Evolutionary conservation across 2,888 invertebrate species (phyloP).

Genomic region (Catocala sponsa): DNA sequence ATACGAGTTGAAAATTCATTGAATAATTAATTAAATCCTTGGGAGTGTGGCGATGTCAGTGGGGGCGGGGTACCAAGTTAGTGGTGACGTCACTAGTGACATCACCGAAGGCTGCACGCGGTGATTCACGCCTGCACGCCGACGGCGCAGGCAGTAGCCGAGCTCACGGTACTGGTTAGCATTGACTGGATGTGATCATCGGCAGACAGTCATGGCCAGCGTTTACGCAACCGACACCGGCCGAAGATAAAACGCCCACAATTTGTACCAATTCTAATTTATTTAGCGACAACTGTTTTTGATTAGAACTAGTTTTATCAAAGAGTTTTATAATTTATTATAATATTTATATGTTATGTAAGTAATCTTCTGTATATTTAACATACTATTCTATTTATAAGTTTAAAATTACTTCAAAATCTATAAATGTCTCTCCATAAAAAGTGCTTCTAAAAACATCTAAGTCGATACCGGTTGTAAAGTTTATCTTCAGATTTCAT

Average conservation of each 20-base stretch:
- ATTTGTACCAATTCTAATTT: constrained; percentile 49
- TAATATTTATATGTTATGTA: background rate
- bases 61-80: constrained; percentile 41
- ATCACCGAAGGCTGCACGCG: constrained; percentile 58
- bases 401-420: no score
- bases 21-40: constrained; percentile 29
- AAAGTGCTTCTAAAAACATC: no score
- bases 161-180: constrained; percentile 33
- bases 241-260: constrained; percentile 58
- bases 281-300: constrained; percentile 11
- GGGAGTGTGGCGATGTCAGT: constrained; percentile 41
- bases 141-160: constrained; percentile 13
- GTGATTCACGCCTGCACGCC: constrained; percentile 52
- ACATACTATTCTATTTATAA: no score
- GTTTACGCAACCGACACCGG: constrained; percentile 61
- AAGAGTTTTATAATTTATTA: constrained; percentile 3
- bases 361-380: no score
- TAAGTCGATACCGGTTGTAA: no score
- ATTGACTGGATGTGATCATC: constrained; percentile 50
- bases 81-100: constrained; percentile 64
- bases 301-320: constrained; percentile 14
- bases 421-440: no score
- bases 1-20: constrained; percentile 20
- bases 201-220: constrained; percentile 47
- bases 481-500: no score